Base-by-base conservation (phyloP, 53 echinoderm and acorn worm genomes). In the Crossaster papposus region DNA sequence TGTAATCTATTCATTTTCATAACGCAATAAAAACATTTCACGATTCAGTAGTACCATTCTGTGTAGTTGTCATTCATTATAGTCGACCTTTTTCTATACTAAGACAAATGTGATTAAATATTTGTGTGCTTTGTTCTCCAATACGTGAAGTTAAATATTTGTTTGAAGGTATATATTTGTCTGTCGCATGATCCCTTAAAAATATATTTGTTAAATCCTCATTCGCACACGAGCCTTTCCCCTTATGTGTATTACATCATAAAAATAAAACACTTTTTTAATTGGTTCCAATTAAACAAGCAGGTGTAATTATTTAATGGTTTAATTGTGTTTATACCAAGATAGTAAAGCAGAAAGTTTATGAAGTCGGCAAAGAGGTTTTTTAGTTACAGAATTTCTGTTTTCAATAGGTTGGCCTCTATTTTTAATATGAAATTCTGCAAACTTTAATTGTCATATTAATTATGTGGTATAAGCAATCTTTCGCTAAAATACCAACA, bases 11-110 rank as follows among this genome's bases (percentile, higher is more conserved):
- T 58, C 58, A 58, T 58, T 58, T 44, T 54, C 87, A 36, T 87
- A 28, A 55, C 58, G 77, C 77, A 87, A 87, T 87, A 87, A 87
- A 44, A 84, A 75, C 35, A 76, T 36, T 36, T 58, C 75, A 24
- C 55, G 75, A 26, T 80, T 80, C 28, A 14, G 18, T 32, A 54
- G 32, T 4, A 30, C 35, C 54, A 53, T 68, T 31, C 52, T 22
- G 72, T 84, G 72, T 73, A 7, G 18, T 33, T 73, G 74, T 10
- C 44, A 23, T 12, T 84, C 85, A 82, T 82, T 82, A 28, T 30
- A 4, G 8, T 51, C 79, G 17, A 22, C 79, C 72, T n/a, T 77
- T 9, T 9, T 50, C 34, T 51, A 6, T 34, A 31, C 18, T 51
- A 51, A 0, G 13, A 34, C 35, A 74, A 0, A 22, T 36, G 36